Conservation (phyloP, 2,797 vertebrate species). For the Cheracebus regulus region DNA sequence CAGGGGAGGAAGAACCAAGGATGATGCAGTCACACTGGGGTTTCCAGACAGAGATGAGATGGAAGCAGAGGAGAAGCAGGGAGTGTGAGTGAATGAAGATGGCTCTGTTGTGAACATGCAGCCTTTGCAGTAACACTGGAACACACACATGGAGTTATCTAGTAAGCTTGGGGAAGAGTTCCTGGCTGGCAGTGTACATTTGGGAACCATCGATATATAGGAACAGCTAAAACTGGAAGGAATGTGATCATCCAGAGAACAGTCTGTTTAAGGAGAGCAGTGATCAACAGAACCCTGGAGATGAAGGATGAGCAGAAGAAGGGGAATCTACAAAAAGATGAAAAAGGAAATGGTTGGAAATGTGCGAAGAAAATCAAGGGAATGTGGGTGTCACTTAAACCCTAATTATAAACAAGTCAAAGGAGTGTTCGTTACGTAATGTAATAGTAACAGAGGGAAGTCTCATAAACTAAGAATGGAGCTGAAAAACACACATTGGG, state of each 20-base stretch:
- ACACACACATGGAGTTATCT: not conserved
- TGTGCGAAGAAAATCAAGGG: not conserved
- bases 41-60: not conserved
- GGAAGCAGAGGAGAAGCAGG: not conserved
- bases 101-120: rapidly evolving
- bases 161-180: not conserved
- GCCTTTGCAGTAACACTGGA: not conserved
- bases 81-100: not conserved
- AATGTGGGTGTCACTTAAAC: not conserved
- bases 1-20: not conserved
- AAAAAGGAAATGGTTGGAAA: not conserved
- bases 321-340: not conserved
- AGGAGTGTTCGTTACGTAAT: not conserved
- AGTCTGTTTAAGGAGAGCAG: not conserved
- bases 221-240: not conserved
- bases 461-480: not conserved
- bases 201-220: not conserved
- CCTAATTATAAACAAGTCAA: not conserved
- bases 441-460: not conserved
- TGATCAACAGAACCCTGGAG: not conserved
- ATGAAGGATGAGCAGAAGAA: not conserved
- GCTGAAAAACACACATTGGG: not conserved
- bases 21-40: not conserved
- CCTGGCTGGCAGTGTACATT: not conserved
- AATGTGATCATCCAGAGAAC: not conserved